These are phyloP conservation scores for Ellobium chinense DNA, from an alignment of 2,888 invertebrate species.

Conservation along the genomic window DNA sequence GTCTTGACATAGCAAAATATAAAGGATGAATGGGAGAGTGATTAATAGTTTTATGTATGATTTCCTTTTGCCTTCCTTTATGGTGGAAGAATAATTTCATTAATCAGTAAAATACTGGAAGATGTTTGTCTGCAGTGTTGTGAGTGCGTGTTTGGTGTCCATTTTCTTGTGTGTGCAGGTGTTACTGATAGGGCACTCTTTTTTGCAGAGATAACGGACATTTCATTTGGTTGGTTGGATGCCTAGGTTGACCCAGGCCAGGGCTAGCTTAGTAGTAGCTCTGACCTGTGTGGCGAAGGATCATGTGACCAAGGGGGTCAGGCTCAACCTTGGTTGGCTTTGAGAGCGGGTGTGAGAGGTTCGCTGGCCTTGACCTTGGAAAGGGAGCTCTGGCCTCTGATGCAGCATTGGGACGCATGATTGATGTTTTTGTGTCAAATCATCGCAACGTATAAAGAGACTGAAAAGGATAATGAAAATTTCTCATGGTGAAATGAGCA, in stretches of 20 bases:
- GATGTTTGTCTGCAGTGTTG: no score
- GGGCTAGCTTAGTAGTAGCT: constrained; percentile 35
- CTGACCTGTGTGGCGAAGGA: constrained; percentile 42
- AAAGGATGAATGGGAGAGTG: no score
- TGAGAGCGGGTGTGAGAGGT: constrained; percentile 28
- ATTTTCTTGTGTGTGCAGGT: constrained; percentile 35
- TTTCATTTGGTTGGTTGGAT: constrained; percentile 47
- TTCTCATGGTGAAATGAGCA: no score
- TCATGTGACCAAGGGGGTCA: constrained; percentile 1
- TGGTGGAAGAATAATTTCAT: no score
- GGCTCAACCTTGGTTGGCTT: constrained; percentile 30
- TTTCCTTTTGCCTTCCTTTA: no score
- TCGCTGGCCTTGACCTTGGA: not conserved
- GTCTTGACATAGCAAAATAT: no score
- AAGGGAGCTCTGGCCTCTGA: constrained; percentile 15
- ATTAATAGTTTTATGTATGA: no score
- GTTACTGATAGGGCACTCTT: constrained; percentile 49
- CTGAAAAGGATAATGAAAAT: no score
- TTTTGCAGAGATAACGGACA: constrained; percentile 48
- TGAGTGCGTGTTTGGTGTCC: no score
- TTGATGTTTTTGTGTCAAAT: constrained; percentile 18
- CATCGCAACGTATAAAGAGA: no score
- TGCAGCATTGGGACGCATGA: constrained; percentile 12
- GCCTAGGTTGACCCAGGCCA: constrained; percentile 47
- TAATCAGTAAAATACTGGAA: no score